Conservation (phyloP, 2,888 invertebrate genomes). For the Oligia latruncula region DNA sequence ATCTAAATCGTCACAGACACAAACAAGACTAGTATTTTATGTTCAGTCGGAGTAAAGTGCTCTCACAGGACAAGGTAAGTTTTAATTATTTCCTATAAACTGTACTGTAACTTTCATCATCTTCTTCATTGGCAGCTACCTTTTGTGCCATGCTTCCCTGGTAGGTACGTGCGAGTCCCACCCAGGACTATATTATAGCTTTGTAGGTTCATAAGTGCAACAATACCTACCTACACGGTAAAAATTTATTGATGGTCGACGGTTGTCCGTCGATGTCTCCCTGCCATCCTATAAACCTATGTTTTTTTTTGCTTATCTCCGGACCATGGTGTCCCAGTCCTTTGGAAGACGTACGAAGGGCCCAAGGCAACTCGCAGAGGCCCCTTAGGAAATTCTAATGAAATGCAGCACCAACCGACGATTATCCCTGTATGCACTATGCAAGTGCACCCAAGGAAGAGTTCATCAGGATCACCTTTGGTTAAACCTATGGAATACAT, state of each 20-base stretch:
- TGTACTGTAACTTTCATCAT: background rate
- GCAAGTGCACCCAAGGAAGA: too few relatives aligned
- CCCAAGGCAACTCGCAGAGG: background rate
- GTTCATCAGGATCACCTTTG: too few relatives aligned
- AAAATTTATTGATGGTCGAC: too few relatives aligned
- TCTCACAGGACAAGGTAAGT: slow-evolving; percentile 52
- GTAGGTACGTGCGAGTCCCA: background rate
- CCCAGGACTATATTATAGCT: background rate
- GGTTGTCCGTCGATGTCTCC: too few relatives aligned
- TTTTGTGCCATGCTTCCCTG: background rate
- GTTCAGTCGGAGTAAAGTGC: slow-evolving; percentile 39
- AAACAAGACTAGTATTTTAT: slow-evolving; percentile 2
- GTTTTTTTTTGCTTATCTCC: too few relatives aligned
- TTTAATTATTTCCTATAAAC: background rate
- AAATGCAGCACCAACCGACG: too few relatives aligned
- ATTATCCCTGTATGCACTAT: too few relatives aligned
- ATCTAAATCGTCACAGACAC: slow-evolving; percentile 38
- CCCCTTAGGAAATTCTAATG: background rate
- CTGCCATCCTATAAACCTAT: too few relatives aligned
- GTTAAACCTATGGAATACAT: too few relatives aligned
- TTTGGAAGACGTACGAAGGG: background rate
- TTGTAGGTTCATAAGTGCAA: too few relatives aligned
- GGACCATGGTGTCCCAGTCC: background rate
- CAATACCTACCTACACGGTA: too few relatives aligned
- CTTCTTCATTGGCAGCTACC: background rate